Conservation (phyloP, 2,797 vertebrate species). For the Gallirallus australis region DNA sequence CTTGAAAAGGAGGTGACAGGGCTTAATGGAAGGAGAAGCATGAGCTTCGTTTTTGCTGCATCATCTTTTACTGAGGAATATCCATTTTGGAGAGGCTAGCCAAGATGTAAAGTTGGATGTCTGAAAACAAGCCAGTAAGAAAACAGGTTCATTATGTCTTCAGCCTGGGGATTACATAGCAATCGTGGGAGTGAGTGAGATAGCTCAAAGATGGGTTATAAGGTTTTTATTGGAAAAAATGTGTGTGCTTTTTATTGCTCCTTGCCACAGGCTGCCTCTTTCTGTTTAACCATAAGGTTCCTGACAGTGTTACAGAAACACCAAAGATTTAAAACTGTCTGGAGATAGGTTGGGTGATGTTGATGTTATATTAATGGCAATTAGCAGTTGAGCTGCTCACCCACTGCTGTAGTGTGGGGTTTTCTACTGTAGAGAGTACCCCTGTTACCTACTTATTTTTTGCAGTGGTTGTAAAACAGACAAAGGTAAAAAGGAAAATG, state of each 20-base stretch:
- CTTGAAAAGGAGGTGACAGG: background rate
- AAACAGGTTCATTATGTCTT: background rate
- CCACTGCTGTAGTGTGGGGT: background rate
- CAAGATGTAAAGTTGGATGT: background rate
- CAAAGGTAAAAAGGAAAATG: background rate
- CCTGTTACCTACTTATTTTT: background rate
- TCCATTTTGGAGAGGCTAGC: background rate
- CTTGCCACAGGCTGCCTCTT: background rate
- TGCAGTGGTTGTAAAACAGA: background rate
- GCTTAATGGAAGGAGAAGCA: background rate
- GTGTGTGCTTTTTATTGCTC: background rate
- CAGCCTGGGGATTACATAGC: background rate
- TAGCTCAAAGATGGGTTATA: background rate
- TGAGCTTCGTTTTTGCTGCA: background rate
- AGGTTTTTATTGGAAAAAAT: background rate
- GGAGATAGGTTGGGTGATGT: background rate
- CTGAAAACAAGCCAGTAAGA: background rate
- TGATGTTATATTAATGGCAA: background rate
- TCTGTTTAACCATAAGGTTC: background rate
- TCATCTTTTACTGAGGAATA: background rate
- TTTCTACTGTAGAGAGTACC: background rate
- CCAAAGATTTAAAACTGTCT: background rate
- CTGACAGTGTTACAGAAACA: background rate
- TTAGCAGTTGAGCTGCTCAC: background rate
- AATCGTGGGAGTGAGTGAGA: background rate